These are phyloP conservation scores for Apis cerana DNA, from an alignment of 1,140 invertebrate genomes.

Conservation along the genomic window DNA sequence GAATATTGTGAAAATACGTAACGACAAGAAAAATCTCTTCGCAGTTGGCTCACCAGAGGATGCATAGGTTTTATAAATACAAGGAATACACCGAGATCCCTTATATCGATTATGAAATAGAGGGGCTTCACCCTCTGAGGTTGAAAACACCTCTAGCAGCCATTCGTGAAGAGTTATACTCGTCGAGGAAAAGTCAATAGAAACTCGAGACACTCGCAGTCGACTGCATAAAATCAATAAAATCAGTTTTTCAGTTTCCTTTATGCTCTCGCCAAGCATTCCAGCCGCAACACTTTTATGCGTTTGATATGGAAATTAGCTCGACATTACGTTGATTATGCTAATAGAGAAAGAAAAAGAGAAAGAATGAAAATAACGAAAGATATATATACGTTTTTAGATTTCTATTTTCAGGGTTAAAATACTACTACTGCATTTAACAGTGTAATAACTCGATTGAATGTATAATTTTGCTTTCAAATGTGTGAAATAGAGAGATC, in stretches of 20 bases:
- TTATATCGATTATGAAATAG: constrained; percentile 51
- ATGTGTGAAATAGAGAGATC: not conserved
- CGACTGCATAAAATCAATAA: constrained; percentile 26
- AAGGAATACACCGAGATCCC: constrained; percentile 3
- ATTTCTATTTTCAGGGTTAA: not conserved
- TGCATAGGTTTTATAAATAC: constrained; percentile 38
- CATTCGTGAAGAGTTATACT: constrained; percentile 12
- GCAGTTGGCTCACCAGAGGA: too few species aligned
- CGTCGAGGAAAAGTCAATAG: constrained; percentile 34
- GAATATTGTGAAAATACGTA: too few species aligned
- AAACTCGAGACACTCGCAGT: constrained; percentile 18
- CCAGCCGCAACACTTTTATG: not conserved
- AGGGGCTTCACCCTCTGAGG: constrained; percentile 16
- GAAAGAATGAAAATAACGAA: not conserved
- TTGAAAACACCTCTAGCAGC: constrained; percentile 16
- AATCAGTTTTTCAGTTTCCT: constrained; percentile 14
- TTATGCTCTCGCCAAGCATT: not conserved
- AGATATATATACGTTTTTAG: not conserved
- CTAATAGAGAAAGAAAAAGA: not conserved
- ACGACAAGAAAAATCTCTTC: too few species aligned
- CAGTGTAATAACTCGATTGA: not conserved
- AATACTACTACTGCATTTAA: not conserved
- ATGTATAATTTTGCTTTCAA: not conserved
- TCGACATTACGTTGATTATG: not conserved
- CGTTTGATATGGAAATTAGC: not conserved